phyloP scores from a whole-genome alignment of 2,888 invertebrate species.

The Brachyptera risi region DNA sequence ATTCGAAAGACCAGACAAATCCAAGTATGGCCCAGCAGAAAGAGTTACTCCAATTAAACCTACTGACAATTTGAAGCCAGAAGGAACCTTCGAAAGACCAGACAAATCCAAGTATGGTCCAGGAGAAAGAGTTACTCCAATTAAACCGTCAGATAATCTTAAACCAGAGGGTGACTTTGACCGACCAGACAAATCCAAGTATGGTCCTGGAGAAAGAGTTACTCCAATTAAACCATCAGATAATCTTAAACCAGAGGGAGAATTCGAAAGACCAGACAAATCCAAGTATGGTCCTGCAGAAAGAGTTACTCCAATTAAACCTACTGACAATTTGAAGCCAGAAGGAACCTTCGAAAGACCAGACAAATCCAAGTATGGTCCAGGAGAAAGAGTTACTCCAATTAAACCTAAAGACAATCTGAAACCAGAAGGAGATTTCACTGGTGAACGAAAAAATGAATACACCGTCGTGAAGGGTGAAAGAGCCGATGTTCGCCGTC shows the following conservation, averaged over 20 bases:
- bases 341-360: conserved; percentile 46
- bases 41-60: conserved; percentile 55
- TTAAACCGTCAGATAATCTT: conserved; percentile 53
- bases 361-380: conserved; percentile 37
- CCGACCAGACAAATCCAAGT: conserved; percentile 47
- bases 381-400: conserved; percentile 55
- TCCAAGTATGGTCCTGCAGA: conserved; percentile 33
- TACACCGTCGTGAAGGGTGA: conserved; percentile 42
- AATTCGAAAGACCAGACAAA: conserved; percentile 28
- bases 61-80: conserved; percentile 51
- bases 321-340: conserved; percentile 44
- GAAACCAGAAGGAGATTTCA: conserved; percentile 39
- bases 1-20: conserved; percentile 44
- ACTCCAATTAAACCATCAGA: conserved; percentile 38
- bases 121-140: conserved; percentile 58
- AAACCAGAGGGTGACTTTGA: conserved; percentile 52
- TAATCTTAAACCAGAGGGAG: conserved; percentile 44
- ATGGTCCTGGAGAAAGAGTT: conserved; percentile 50
- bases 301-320: conserved; percentile 39
- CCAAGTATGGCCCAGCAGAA: conserved; percentile 53
- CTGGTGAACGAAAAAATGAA: conserved; percentile 29
- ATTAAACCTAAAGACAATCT: conserved; percentile 48
- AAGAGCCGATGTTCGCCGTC: conserved; percentile 32
- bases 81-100: conserved; percentile 52
- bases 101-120: conserved; percentile 47